A percentile compares a stretch with the other conserved stretches of the same genome.
phyloP scores from a whole-genome alignment of 2,888 invertebrate genomes.

The Eulithis prunata region DNA sequence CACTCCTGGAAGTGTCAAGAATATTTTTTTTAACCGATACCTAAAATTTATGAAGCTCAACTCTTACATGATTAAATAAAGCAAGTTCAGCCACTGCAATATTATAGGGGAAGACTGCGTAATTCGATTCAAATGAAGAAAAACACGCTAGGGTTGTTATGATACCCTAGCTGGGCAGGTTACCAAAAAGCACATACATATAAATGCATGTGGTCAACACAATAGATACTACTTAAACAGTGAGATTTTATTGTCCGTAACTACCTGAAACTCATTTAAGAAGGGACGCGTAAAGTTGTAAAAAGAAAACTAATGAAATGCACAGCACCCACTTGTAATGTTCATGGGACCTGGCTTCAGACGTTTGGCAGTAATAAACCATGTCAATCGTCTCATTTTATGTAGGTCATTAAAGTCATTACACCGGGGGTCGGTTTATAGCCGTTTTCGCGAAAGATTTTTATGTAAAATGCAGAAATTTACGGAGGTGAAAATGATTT shows the following conservation, averaged over 20 bases:
- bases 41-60: too few relatives aligned
- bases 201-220: not conserved
- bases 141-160: too few relatives aligned
- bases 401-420: constrained; percentile 45
- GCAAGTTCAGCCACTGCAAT: too few relatives aligned
- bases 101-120: too few relatives aligned
- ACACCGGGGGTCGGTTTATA: constrained; percentile 43
- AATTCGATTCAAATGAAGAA: too few relatives aligned
- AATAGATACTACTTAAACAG: not conserved
- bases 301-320: constrained; percentile 32
- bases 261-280: constrained; percentile 4
- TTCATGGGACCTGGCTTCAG: constrained; percentile 34
- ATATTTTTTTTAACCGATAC: too few relatives aligned
- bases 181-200: not conserved
- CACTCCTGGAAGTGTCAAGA: too few relatives aligned
- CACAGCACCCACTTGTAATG: constrained; percentile 33
- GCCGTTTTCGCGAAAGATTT: constrained; percentile 40
- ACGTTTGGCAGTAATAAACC: constrained; percentile 40
- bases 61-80: too few relatives aligned
- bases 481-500: constrained; percentile 31
- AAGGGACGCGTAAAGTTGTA: constrained; percentile 25
- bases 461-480: constrained; percentile 39
- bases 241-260: not conserved
- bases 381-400: constrained; percentile 44
- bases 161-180: too few relatives aligned